These are phyloP conservation scores for Acanthosepion esculentum DNA, from an alignment of 2,888 invertebrate genomes.

Conservation along the genomic window DNA sequence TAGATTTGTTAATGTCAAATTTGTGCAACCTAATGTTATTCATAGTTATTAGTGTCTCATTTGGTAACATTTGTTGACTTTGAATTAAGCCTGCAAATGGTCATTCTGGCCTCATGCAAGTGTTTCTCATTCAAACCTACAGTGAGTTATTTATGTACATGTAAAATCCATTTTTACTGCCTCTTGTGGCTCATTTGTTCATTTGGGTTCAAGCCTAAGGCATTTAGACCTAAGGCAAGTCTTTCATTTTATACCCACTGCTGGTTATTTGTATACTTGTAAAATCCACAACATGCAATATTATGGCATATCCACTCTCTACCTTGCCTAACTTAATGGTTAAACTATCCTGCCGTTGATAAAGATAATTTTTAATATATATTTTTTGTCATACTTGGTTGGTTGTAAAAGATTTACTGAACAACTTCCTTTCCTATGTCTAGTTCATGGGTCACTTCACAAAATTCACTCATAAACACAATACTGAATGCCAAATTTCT, in stretches of 20 bases:
- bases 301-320: background rate
- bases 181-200: background rate
- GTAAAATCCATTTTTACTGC: background rate
- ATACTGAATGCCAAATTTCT: background rate
- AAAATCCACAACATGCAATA: background rate
- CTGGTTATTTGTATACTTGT: background rate
- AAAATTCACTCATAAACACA: background rate
- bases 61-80: background rate
- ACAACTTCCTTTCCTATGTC: background rate
- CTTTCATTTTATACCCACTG: background rate
- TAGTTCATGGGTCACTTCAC: background rate
- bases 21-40: background rate
- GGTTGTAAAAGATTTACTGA: constrained; percentile 15
- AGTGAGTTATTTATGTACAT: background rate
- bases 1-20: background rate
- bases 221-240: background rate
- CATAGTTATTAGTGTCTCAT: background rate
- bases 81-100: background rate
- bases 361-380: constrained; percentile 33
- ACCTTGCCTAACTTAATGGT: constrained; percentile 33
- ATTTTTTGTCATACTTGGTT: background rate
- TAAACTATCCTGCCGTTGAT: constrained; percentile 22
- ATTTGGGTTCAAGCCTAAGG: constrained; percentile 15
- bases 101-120: background rate
- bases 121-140: background rate